Percentiles rank a stretch among this genome's conserved stretches.
These are phyloP conservation scores for Drusus annulatus DNA, from an alignment of 1,140 invertebrate genomes.

Conservation along the genomic window DNA sequence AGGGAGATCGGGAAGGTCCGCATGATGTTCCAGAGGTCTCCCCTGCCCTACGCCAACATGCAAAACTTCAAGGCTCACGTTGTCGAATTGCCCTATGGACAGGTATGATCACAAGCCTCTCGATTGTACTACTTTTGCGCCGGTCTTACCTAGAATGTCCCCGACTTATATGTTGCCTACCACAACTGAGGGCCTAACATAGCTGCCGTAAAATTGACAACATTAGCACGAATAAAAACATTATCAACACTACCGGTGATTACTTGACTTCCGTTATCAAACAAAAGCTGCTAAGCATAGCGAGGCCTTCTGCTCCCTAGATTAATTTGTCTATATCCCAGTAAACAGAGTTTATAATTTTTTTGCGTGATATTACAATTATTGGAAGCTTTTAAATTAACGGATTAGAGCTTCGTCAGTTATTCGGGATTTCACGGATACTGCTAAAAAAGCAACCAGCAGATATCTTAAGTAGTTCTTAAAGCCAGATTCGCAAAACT, in stretches of 20 bases:
- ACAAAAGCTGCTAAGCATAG: too few species aligned
- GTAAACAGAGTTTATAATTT: too few species aligned
- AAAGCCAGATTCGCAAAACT: too few species aligned
- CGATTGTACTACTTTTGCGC: neutral
- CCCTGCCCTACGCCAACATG: slow-evolving; percentile 72
- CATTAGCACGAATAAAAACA: neutral
- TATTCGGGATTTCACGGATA: too few species aligned
- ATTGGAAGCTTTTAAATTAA: too few species aligned
- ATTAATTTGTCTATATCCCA: too few species aligned
- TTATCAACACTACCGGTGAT: neutral
- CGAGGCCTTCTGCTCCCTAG: too few species aligned
- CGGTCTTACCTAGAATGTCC: neutral
- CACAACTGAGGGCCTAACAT: neutral
- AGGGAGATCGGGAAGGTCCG: slow-evolving; percentile 71
- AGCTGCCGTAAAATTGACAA: neutral
- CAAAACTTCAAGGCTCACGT: slow-evolving; percentile 74
- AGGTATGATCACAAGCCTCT: slow-evolving; percentile 62
- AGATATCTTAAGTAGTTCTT: too few species aligned
- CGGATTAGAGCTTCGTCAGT: too few species aligned
- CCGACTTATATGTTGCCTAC: neutral
- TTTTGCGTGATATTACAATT: too few species aligned
- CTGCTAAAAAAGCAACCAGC: too few species aligned
- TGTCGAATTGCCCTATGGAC: slow-evolving; percentile 81
- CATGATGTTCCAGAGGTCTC: slow-evolving; percentile 75
- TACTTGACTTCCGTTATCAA: neutral